Base-by-base conservation (phyloP, 2,888 invertebrate species). In the Pachliopta kotzebuea region DNA sequence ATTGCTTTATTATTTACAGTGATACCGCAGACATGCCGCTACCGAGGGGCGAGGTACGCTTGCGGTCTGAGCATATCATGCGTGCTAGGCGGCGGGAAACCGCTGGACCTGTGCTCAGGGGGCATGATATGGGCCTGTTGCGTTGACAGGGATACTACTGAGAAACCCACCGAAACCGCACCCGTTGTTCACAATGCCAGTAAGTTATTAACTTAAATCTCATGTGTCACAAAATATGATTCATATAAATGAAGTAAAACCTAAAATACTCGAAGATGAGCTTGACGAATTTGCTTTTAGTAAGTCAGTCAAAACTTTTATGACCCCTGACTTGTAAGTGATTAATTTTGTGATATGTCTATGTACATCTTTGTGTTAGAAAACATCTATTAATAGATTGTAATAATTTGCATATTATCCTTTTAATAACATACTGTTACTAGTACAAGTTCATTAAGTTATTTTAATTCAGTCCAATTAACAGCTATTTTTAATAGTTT, bases 91-190 rank as follows among this genome's bases (percentile, higher is more conserved):
- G 98, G 98, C 1, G 96, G 97, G 6, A 94, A 96, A 71, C 97
- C 98, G 1, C 85, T 98, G 78, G 98, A 98, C 85, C 93, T 98
- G 0, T 98, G 98, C 83, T 97, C 96, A 17, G 98, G 98, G 24
- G 98, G 98, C 61, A 95, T 98, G 94, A 97, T 98, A 73, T 98
- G 98, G 98, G 96, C 97, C 7, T 98, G 98, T 83, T 98, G 98
- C 79, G 96, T 98, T 14, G 96, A 97, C 81, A 93, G 94, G 70
- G 95, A 96, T 18, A 85, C 80, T 76, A 93, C 92, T 49, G 84
- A 93, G 78, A 79, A 87, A 81, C 85, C 94, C 71, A 79, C 88
- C 53, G 94, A 95, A 74, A 86, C 93, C 20, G 94, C 94, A 24
- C 92, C 92, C 0, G 92, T 95, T 21, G 93, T 97, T 2, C 96